Conservation (phyloP, 2,888 invertebrate genomes). For the Sarcophaga subvicina region DNA sequence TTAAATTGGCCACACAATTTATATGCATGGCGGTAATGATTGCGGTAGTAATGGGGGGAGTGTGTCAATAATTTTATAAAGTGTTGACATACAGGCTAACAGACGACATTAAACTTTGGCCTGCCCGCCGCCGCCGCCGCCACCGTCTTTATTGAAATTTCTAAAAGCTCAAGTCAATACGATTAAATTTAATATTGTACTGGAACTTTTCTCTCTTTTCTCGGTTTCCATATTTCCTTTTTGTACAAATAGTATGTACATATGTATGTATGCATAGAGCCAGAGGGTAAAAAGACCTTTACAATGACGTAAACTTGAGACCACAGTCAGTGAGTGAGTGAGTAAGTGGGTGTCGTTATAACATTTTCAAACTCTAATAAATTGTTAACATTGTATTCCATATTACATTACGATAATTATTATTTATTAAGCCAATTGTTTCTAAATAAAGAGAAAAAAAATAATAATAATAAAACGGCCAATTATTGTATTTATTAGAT, state of each 20-base stretch:
- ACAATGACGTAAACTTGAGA: neutral
- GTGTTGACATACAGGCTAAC: neutral
- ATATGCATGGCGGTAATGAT: neutral
- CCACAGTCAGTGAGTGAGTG: neutral
- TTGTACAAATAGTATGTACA: no score
- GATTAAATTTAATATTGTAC: neutral
- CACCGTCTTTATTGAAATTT: neutral
- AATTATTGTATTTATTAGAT: conserved; percentile 46
- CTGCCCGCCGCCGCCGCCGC: neutral
- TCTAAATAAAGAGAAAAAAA: conserved; percentile 39
- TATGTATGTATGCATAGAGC: neutral
- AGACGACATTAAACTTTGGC: neutral
- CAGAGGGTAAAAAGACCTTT: neutral
- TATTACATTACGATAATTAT: conserved; percentile 56
- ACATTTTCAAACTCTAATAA: conserved; percentile 53
- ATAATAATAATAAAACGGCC: conserved; percentile 27
- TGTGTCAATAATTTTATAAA: neutral
- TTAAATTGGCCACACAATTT: neutral
- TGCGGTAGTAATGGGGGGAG: neutral
- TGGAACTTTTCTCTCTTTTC: no score
- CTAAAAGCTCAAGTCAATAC: neutral
- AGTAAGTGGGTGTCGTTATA: neutral
- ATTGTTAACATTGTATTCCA: conserved; percentile 51
- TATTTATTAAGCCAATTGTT: conserved; percentile 65
- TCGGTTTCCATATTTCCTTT: no score